Evolutionary conservation across 2,113 vertebrate species (phyloP).

Genomic region (Syngnathoides biaculeatus): DNA sequence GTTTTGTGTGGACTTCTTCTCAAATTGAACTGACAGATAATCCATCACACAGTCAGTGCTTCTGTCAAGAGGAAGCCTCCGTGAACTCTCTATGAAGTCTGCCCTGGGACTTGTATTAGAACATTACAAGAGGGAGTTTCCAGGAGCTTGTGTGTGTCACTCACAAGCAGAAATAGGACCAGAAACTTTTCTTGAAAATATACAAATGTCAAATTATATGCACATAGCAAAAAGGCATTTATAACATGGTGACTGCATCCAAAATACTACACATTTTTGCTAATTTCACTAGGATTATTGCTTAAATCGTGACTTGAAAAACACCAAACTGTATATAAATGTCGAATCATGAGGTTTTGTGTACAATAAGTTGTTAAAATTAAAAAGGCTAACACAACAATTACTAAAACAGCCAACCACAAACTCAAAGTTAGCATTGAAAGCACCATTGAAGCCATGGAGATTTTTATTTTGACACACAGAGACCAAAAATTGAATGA

Average conservation of each 20-base stretch:
- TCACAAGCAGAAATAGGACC: neutral
- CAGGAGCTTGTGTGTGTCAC: neutral
- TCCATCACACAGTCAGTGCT: conserved; percentile 77
- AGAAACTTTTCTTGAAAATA: neutral
- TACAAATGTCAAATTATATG: no score
- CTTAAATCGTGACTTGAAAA: no score
- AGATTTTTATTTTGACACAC: conserved; percentile 1
- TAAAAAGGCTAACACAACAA: no score
- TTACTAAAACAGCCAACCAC: no score
- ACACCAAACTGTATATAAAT: no score
- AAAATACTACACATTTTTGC: no score
- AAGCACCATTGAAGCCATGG: neutral
- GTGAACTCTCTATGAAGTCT: conserved; percentile 5
- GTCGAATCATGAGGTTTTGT: no score
- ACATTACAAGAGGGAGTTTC: conserved; percentile 15
- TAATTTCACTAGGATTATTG: no score
- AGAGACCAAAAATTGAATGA: neutral
- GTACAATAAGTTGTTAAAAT: no score
- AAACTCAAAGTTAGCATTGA: neutral
- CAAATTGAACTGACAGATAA: conserved; percentile 72
- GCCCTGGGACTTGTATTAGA: conserved; percentile 50
- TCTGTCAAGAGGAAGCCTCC: conserved; percentile 44
- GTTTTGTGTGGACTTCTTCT: conserved; percentile 57
- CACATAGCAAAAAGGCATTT: no score
- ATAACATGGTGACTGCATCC: no score